phyloP scores from a whole-genome alignment of 2,797 vertebrate genomes.

The Trachops cirrhosus region DNA sequence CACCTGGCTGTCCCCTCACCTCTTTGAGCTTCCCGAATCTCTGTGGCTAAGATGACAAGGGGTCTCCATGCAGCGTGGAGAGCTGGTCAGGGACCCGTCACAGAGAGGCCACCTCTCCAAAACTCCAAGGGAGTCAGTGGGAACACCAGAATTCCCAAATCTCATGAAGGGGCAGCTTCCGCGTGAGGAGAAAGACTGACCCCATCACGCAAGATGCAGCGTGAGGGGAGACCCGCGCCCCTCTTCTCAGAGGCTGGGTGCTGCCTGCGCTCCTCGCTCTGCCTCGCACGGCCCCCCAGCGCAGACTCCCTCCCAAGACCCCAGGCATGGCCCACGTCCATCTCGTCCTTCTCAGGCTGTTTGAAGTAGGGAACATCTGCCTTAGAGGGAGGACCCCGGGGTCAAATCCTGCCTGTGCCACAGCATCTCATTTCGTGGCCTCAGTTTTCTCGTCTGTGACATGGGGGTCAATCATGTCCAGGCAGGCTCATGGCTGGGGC shows the following conservation, averaged over 20 bases:
- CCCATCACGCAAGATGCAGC: rapidly evolving
- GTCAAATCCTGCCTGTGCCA: background rate
- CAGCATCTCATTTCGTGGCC: background rate
- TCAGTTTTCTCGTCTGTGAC: background rate
- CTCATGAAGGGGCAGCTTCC: background rate
- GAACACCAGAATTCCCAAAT: background rate
- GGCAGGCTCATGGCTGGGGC: background rate
- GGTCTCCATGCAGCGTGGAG: rapidly evolving
- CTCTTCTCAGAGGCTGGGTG: rapidly evolving
- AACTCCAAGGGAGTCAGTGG: background rate
- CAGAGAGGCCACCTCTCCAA: background rate
- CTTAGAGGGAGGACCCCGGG: background rate
- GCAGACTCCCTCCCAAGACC: background rate
- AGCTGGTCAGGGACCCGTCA: rapidly evolving
- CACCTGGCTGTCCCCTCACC: no score
- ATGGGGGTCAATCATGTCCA: background rate
- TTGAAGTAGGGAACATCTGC: background rate
- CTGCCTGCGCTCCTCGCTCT: background rate
- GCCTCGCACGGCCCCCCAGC: rapidly evolving
- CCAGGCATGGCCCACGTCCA: rapidly evolving
- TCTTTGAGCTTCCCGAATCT: background rate
- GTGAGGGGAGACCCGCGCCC: background rate
- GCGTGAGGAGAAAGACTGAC: background rate
- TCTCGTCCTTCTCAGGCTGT: background rate
- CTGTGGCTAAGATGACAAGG: background rate